Percentiles rank a stretch among this genome's conserved stretches.
These are phyloP conservation scores for Leptopilina drosophilae DNA, from an alignment of 2,888 invertebrate species.

Conservation along the genomic window DNA sequence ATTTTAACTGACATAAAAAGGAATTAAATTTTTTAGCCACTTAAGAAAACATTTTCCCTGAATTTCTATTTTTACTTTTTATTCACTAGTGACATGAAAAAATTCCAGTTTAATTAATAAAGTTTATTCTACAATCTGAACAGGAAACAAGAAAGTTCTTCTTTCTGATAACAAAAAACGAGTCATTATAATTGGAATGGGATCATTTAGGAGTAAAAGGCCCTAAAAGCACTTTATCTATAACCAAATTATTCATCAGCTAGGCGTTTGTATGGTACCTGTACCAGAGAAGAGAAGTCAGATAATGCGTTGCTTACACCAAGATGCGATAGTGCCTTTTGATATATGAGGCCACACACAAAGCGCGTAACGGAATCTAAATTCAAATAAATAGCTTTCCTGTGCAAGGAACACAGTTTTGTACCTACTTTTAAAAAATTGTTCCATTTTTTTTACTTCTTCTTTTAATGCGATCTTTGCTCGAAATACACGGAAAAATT, in stretches of 20 bases:
- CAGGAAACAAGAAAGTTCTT: neutral
- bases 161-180: neutral
- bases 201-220: constrained; percentile 1
- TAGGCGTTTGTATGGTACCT: constrained; percentile 57
- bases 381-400: constrained; percentile 72
- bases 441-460: neutral
- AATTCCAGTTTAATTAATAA: no score
- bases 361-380: constrained; percentile 71
- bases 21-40: no score
- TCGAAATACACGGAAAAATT: neutral
- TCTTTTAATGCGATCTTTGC: neutral
- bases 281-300: constrained; percentile 20
- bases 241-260: constrained; percentile 71
- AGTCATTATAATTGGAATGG: neutral
- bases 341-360: constrained; percentile 74
- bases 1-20: no score
- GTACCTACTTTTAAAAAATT: neutral
- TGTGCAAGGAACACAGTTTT: constrained; percentile 55
- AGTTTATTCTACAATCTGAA: neutral
- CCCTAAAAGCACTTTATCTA: constrained; percentile 45
- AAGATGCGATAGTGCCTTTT: constrained; percentile 59
- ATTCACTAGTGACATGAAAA: no score
- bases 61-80: no score
- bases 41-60: no score
- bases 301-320: constrained; percentile 31